Conservation (phyloP, 2,113 vertebrate genomes). For the Cyprinodon tularosa region DNA sequence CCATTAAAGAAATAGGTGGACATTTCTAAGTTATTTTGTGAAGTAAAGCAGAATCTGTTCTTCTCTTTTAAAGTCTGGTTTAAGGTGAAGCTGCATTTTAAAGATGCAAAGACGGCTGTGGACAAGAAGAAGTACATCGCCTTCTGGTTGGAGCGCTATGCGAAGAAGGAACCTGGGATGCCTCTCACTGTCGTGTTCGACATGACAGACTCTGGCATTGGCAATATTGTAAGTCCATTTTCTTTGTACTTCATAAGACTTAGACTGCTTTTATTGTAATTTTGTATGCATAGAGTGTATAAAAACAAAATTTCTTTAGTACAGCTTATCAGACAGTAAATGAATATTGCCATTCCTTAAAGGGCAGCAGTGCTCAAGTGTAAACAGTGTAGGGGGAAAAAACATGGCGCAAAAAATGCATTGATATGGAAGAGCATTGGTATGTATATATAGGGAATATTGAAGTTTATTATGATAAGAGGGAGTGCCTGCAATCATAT, state of each 20-base stretch:
- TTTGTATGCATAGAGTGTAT: neutral
- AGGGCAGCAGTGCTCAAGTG: no score
- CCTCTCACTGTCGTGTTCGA: constrained; percentile 95
- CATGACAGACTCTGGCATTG: constrained; percentile 92
- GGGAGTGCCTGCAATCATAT: neutral
- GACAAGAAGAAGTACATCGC: constrained; percentile 96
- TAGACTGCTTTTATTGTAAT: neutral
- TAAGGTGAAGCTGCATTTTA: constrained; percentile 89
- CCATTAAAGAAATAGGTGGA: neutral
- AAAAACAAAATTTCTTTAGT: no score
- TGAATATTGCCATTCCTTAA: no score
- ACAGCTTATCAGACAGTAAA: no score
- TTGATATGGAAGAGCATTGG: neutral
- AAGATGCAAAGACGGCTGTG: constrained; percentile 85
- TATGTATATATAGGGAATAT: no score
- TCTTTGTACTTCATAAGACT: neutral
- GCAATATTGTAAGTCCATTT: constrained; percentile 89
- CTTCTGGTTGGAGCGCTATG: constrained; percentile 96
- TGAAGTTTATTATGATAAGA: neutral
- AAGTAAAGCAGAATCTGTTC: constrained; percentile 4
- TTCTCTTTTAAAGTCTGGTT: constrained; percentile 88
- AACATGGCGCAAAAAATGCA: no score
- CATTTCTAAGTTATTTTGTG: neutral
- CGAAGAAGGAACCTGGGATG: constrained; percentile 92
- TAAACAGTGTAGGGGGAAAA: no score